Evolutionary conservation across 2,113 vertebrate species (phyloP).

Genomic region (Dascyllus trimaculatus): DNA sequence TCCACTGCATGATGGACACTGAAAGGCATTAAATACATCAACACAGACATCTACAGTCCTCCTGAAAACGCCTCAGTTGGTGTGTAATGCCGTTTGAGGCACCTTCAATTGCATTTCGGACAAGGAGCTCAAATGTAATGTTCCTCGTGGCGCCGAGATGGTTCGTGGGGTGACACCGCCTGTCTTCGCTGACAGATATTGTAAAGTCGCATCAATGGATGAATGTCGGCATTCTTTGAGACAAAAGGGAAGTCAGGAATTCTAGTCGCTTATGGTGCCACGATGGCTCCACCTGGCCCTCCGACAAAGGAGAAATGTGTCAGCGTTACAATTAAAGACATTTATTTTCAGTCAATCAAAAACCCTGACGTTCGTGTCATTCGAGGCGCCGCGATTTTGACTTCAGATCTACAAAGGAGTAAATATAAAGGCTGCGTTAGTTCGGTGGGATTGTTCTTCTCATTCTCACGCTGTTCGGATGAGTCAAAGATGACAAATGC

Average conservation of each 20-base stretch:
- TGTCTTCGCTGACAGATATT: conserved; percentile 39
- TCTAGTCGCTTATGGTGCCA: conserved; percentile 13
- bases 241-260: conserved; percentile 33
- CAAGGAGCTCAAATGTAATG: conserved; percentile 48
- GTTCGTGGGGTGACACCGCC: conserved; percentile 14
- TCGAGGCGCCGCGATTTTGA: background rate
- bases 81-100: conserved; percentile 44
- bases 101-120: conserved; percentile 47
- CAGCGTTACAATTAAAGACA: background rate
- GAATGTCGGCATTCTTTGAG: conserved; percentile 38
- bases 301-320: conserved; percentile 7
- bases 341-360: conserved; percentile 19
- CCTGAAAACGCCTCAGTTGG: conserved; percentile 38
- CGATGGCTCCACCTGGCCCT: background rate
- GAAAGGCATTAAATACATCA: conserved; percentile 70
- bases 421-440: background rate
- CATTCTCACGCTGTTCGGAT: conserved; percentile 17
- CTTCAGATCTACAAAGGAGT: background rate
- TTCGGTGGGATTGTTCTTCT: conserved; percentile 24
- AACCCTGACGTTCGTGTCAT: background rate
- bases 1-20: conserved; percentile 49
- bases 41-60: conserved; percentile 54
- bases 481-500: conserved; percentile 12
- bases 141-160: conserved; percentile 42
- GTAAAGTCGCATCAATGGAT: conserved; percentile 15